Base-by-base conservation (phyloP, 2,797 vertebrate genomes). In the Sebastolobus alascanus region DNA sequence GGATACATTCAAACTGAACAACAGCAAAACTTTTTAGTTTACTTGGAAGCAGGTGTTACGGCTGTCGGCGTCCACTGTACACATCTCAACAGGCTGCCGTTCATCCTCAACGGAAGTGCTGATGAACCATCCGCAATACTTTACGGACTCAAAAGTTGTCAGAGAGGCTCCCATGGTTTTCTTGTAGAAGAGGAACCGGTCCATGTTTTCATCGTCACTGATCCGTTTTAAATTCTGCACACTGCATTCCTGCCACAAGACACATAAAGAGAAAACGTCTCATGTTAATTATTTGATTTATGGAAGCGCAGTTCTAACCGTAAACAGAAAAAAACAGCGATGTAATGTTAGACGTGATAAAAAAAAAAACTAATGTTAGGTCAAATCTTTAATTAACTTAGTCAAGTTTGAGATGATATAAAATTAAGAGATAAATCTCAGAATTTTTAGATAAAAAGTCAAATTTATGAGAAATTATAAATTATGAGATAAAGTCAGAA, bases 131-230 rank as follows among this genome's bases (percentile, higher is more conserved):
- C 89, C 83, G 0, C 2, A 43, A 43, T 40, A 93, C 64, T 27
- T 83, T 1, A 91, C 77, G 0, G 94, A 96, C 86, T 95, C 94
- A 0, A 95, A 96, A 1, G 33, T 87, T 66, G 11, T 80, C 8
- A 12, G 0, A 0, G 31, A 18, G 0, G 9, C 0, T 2, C 59
- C 90, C 0, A 0, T 3, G 6, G 4, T 22, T 0, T 0, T 81
- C 77, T 67, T 91, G 71, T 50, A 72, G 92, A 96, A 96, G 4
- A 95, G 92, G 76, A 95, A 94, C 1, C 90, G 85, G 1, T 74
- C 78, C 77, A 65, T 75, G 63, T 82, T 11, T 10, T 6, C 29
- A 0, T 81, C 63, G 0, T 9, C 0, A 8, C 7, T 29, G 84
- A 94, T 91, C 0, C 1, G 3, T 0, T 16, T 33, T 10, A 93